Evolutionary conservation across 1,140 invertebrate species (phyloP).

Genomic region (Drosophila littoralis): DNA sequence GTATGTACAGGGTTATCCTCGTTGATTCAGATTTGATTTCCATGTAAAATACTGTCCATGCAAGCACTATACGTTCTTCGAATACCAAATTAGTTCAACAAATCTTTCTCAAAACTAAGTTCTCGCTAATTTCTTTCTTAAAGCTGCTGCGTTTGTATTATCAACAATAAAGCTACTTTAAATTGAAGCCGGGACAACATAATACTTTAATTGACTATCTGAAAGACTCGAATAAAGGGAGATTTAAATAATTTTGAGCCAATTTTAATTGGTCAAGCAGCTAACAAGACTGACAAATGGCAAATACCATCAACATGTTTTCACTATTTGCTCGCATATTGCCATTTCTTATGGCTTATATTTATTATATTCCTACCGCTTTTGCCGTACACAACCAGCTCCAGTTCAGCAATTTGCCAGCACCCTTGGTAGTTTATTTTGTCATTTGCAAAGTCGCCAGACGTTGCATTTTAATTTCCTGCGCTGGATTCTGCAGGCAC

Average conservation of each 20-base stretch:
- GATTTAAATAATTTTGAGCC: background rate
- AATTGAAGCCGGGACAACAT: no score
- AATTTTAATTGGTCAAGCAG: conserved; percentile 6
- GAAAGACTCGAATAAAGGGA: background rate
- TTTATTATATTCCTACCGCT: background rate
- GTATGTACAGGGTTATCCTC: no score
- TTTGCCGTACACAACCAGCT: background rate
- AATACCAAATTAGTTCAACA: no score
- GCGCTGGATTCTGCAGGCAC: conserved; percentile 3
- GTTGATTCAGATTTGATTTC: no score
- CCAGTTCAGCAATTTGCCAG: conserved; percentile 19
- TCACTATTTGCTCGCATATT: background rate
- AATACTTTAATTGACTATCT: no score
- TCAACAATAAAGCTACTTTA: no score
- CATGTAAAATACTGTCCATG: no score
- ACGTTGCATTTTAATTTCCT: conserved; percentile 45
- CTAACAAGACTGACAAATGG: background rate
- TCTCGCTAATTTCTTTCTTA: no score
- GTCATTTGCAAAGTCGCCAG: conserved; percentile 24
- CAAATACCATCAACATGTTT: conserved; percentile 6
- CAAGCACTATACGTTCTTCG: no score
- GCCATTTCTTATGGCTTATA: background rate
- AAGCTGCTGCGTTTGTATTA: no score
- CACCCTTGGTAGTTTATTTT: conserved; percentile 28
- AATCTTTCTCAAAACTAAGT: no score